Conservation (phyloP, 30 jellyfish, hydroid and myxozoan genomes). For the Turritopsis dohrnii region DNA sequence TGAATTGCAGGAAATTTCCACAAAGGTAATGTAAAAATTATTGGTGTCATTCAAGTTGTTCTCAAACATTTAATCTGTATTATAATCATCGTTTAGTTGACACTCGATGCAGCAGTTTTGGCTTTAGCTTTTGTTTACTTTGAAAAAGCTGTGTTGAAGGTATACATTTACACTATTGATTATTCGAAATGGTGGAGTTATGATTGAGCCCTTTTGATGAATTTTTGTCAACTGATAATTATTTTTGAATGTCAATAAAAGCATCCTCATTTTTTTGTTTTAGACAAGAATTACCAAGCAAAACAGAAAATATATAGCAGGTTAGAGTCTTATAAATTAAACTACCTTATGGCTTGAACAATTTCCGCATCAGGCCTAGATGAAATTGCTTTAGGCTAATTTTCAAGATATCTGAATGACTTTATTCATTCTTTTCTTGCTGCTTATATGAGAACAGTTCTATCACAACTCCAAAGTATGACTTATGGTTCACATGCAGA, state of each 20-base stretch:
- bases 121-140: slow-evolving; percentile 71
- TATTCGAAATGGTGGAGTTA: too few relatives aligned
- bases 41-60: neutral
- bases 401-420: too few relatives aligned
- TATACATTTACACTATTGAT: too few relatives aligned
- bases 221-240: too few relatives aligned
- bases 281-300: slow-evolving; percentile 70
- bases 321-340: slow-evolving; percentile 16
- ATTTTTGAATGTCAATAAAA: neutral
- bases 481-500: too few relatives aligned
- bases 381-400: too few relatives aligned
- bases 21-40: neutral
- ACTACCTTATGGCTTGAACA: too few relatives aligned
- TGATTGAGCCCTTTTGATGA: too few relatives aligned
- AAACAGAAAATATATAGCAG: slow-evolving; percentile 81
- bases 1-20: neutral
- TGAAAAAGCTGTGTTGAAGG: slow-evolving; percentile 82
- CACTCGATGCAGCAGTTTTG: slow-evolving; percentile 55
- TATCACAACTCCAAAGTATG: too few relatives aligned
- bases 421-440: too few relatives aligned
- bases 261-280: neutral
- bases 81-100: neutral
- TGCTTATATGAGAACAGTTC: too few relatives aligned
- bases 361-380: too few relatives aligned
- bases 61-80: neutral